Evolutionary conservation across 2,888 invertebrate genomes (phyloP), one percentile per base, ranked within the genome.

Genomic region (Watsonalla cultraria): DNA sequence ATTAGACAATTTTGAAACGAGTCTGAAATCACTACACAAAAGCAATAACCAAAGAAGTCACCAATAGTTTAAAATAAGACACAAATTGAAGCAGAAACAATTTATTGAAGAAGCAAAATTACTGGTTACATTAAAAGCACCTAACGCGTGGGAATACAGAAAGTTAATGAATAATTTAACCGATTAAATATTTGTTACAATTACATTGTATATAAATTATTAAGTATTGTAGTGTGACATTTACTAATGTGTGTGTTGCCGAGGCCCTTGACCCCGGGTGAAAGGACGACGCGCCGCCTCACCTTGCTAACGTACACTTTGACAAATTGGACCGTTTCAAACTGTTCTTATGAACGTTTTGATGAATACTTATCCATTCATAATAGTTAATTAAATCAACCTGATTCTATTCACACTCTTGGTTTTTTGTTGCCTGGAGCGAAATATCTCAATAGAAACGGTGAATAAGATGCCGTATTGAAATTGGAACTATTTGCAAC

Each of bases 241-340:
- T 67, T 54, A 65, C 58, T 59, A 56, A 63, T 58, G 60, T 65
- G 53, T 54, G 58, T 59, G 59, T 58, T 42, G 56, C 54, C 15
- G 34, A 15, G 52, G 51, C 46, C 63, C 62, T 69, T 71, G 66
- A 66, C 65, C 65, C 58, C 55, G 52, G 57, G 75, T 74, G 74
- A 76, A 62, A 76, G 67, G 73, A 62, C 56, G 61, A 57, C 65
- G 59, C 62, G 54, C 53, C 63, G 58, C 60, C 54, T 50, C 49
- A 46, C 46, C 53, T 53, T 53, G 51, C 56, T 58, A 61, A 67
- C 54, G 63, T 51, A 70, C 70, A 42, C 37, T 54, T 58, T 74
- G 64, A 66, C 66, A 57, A 56, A 62, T 58, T 57, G 58, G 61
- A 66, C 71, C 66, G 65, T 66, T 67, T 66, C 56, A 51, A 48